These are phyloP conservation scores for Mustela nigripes DNA, from an alignment of 2,113 vertebrate species.

Conservation along the genomic window DNA sequence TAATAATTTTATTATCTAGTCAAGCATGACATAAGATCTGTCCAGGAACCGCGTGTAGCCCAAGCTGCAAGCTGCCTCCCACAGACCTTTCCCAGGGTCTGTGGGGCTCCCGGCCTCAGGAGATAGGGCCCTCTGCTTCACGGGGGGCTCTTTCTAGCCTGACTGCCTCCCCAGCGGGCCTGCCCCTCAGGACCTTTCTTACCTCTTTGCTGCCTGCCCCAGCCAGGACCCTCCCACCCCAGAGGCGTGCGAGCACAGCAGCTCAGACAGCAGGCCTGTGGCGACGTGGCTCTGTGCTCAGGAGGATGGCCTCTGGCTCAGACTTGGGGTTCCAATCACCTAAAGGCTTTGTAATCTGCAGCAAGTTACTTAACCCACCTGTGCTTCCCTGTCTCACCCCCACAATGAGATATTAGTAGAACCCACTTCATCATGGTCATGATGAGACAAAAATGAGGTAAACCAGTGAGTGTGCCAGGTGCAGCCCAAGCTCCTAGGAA, in stretches of 20 bases:
- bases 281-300: too few relatives aligned
- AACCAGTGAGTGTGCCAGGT: not conserved
- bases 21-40: too few relatives aligned
- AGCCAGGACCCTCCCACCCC: not conserved
- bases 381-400: not conserved
- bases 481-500: too few relatives aligned
- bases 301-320: not conserved
- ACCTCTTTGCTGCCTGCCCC: rapidly evolving
- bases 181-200: not conserved
- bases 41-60: rapidly evolving
- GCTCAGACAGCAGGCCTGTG: not conserved
- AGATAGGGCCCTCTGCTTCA: not conserved
- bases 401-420: not conserved
- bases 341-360: not conserved
- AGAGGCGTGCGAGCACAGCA: rapidly evolving
- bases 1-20: not conserved
- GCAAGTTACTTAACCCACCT: not conserved
- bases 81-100: not conserved
- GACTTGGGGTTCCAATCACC: not conserved
- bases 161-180: not conserved
- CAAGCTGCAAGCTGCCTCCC: too few relatives aligned
- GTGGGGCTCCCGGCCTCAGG: not conserved
- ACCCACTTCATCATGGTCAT: not conserved
- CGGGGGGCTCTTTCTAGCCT: not conserved
- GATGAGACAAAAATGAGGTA: not conserved